Base-by-base conservation (phyloP, 2,888 invertebrate genomes). In the Eueremaeus valkanovi region DNA sequence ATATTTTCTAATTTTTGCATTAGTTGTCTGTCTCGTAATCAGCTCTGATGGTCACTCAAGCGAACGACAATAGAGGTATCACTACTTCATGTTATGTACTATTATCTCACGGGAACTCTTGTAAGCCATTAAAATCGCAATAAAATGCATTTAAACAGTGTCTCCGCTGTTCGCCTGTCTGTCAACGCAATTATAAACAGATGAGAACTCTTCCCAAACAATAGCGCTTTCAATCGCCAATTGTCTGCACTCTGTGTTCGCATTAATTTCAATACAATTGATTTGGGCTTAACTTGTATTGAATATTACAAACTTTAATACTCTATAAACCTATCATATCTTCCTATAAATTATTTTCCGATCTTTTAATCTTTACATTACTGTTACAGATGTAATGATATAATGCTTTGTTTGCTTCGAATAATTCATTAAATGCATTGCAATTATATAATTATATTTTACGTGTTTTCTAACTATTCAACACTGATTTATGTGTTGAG, bases 31-130 rank as follows among this genome's bases (percentile, higher is more conserved):
- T 61, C 1, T 66, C 13, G 36, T 66, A 66, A 66, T 66, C 36
- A 40, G 66, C 13, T 66, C 36, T 33, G 3, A 36, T 9, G 31
- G 21, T 36, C 66, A 66, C 6, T 66, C 31, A 66, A n/a, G 21
- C 66, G 40, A 36, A 21, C 66, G 18, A 66, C 40, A 66, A 40
- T 40, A 66, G n/a, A n/a, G 66, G 13, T 66, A 66, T 66, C 66
- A 66, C 36, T 36, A 11, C 1, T n/a, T n/a, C 9, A 21, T 21
- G 36, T 61, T 61, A 11, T 13, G 13, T 24, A 18, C 36, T 36
- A 36, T 36, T 66, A 66, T 66, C 66, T 36, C 66, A 66, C 66
- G 66, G 66, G 66, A 66, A 66, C 33, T 66, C 40, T 36, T 66
- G 66, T 66, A n/a, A 6, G 21, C 36, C 66, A 66, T 66, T 66